Evolutionary conservation across 2,888 invertebrate genomes (phyloP).

Genomic region (Cyclophora albipunctata): DNA sequence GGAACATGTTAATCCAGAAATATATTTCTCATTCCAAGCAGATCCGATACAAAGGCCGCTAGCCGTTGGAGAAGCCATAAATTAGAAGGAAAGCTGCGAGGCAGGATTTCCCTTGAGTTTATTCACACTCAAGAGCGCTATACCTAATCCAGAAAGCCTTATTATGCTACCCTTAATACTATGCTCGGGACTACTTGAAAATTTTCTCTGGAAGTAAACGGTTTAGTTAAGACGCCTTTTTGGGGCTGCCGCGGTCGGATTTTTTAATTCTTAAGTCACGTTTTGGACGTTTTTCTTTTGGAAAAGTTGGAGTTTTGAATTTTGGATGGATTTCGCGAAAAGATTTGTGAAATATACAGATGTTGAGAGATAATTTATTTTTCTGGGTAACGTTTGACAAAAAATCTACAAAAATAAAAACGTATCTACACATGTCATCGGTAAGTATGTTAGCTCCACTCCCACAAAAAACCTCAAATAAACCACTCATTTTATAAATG

Average conservation of each 20-base stretch:
- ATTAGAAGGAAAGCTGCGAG: conserved; percentile 72
- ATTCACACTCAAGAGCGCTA: conserved; percentile 73
- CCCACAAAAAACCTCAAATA: not conserved
- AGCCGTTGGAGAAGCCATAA: conserved; percentile 69
- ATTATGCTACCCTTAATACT: conserved; percentile 74
- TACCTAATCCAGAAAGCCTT: conserved; percentile 75
- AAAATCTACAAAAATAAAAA: too few species aligned
- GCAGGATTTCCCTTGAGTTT: conserved; percentile 74
- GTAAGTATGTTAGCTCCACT: not conserved
- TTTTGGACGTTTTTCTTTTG: conserved; percentile 2
- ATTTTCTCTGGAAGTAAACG: conserved; percentile 64
- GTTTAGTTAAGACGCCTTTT: conserved; percentile 44
- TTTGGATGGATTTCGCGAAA: not conserved
- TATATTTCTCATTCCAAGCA: conserved; percentile 66
- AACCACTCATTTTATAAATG: not conserved
- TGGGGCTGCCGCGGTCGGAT: conserved; percentile 19
- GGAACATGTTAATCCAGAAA: conserved; percentile 69
- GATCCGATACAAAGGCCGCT: conserved; percentile 71
- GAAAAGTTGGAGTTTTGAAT: conserved; percentile 8
- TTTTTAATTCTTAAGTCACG: conserved; percentile 28
- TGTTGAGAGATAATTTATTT: too few species aligned
- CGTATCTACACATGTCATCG: too few species aligned
- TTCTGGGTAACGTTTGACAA: too few species aligned
- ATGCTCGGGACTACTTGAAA: conserved; percentile 73
- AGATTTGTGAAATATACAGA: too few species aligned